A percentile compares a stretch with the other conserved stretches of the same genome.
Evolutionary conservation across 2,888 invertebrate genomes (phyloP).

Genomic region (Philereme vetulata): DNA sequence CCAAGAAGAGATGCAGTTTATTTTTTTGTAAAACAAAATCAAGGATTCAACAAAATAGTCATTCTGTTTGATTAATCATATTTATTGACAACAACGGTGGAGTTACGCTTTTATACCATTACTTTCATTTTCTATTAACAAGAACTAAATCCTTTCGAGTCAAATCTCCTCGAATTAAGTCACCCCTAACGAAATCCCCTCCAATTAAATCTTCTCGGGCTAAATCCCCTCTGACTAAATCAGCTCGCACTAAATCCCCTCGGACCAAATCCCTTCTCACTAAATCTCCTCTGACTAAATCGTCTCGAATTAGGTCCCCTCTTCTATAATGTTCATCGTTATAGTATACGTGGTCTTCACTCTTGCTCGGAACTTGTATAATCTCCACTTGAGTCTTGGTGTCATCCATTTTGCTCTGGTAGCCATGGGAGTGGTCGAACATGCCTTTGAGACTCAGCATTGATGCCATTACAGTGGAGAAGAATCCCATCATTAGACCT

Average conservation of each 20-base stretch:
- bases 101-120: slow-evolving; percentile 19
- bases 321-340: slow-evolving; percentile 65
- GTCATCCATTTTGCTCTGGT: slow-evolving; percentile 67
- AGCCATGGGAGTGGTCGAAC: slow-evolving; percentile 64
- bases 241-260: slow-evolving; percentile 2
- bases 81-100: slow-evolving; percentile 24
- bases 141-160: slow-evolving; percentile 4
- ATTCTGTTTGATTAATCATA: neutral
- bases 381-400: slow-evolving; percentile 70
- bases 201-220: slow-evolving; percentile 1
- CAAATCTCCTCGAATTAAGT: neutral
- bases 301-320: slow-evolving; percentile 10
- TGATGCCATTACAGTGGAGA: slow-evolving; percentile 83
- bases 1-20: no score
- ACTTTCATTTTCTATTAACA: slow-evolving; percentile 9
- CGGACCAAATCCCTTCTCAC: slow-evolving; percentile 5
- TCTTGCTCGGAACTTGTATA: slow-evolving; percentile 68
- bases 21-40: no score
- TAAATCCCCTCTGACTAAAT: slow-evolving; percentile 1
- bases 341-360: slow-evolving; percentile 68
- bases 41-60: neutral
- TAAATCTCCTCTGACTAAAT: slow-evolving; percentile 7
- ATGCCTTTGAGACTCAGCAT: slow-evolving; percentile 84
- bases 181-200: neutral
- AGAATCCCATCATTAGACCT: slow-evolving; percentile 75